Evolutionary conservation across 2,113 vertebrate genomes (phyloP), one percentile per base, ranked within the genome.

Genomic region (Salvelinus fontinalis): DNA sequence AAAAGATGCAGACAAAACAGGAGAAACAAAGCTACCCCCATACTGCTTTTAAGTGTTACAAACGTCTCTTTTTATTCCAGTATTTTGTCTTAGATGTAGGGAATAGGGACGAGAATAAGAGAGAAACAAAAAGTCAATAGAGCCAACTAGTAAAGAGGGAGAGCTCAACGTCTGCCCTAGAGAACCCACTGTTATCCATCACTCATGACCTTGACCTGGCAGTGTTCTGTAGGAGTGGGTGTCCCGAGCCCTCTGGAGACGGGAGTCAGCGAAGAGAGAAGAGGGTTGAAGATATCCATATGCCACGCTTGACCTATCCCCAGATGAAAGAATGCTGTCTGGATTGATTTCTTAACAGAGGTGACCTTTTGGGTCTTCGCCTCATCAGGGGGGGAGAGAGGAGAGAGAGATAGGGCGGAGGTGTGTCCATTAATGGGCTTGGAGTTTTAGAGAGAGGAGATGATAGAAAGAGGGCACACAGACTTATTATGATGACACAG

Each of bases 321-420:
- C 49, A 81, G 77, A 80, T 76, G 75, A 85, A 77, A 80, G 44
- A 44, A 69, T 75, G 73, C 71, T 70, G 13, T 73, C 74, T 62
- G 39, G 75, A 88, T 86, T 85, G 87, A 84, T 85, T 85, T 74
- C 77, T 54, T 54, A 78, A 44, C 44, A 75, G 59, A 73, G 79
- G 74, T 89, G 78, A 87, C 81, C 84, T 87, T 84, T 75, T 39
- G 70, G 74, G 73, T 79, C 71, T 54, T 39, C 29, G 76, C 9
- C 65, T 79, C 51, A 18, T 54, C 16, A 3, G 12, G 51, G 12
- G 49, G 51, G 12, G 16, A 54, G 51, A 54, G 51, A 54, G 51
- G 3, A 5, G 51, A 51, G 14, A 51, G 14, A 54, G 51, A 54
- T 54, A 18, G 51, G 51, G 51, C 1, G 51, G 51, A 54, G 51